Evolutionary conservation across 2,797 vertebrate genomes (phyloP).

Genomic region (Molossus molossus): DNA sequence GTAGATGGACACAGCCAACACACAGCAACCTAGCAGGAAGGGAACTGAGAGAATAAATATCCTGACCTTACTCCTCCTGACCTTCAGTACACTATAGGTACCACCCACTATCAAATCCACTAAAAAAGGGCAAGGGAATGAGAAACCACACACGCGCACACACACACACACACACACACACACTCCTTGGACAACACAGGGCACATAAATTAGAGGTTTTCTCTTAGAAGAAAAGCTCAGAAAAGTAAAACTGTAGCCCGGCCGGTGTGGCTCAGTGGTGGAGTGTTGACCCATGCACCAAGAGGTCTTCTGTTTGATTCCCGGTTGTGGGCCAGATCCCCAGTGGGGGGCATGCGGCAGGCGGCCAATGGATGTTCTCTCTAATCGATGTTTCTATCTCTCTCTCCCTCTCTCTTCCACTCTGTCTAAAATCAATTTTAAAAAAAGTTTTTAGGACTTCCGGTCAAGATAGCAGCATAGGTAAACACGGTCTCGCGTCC

Average conservation of each 20-base stretch:
- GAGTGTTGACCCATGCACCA: no score
- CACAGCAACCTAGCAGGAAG: conserved; percentile 7
- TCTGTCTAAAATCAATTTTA: no score
- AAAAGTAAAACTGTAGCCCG: conserved; percentile 11
- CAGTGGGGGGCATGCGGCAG: no score
- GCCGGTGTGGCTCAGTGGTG: no score
- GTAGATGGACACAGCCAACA: neutral
- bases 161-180: neutral
- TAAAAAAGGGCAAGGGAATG: neutral
- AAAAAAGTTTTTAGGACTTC: no score
- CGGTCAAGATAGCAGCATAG: no score
- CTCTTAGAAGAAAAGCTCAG: conserved; percentile 23
- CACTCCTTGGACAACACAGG: neutral
- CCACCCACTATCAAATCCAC: neutral
- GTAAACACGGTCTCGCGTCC: no score
- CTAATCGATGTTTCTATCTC: no score
- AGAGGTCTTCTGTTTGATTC: no score
- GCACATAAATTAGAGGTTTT: neutral
- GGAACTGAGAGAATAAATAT: neutral
- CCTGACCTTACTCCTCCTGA: neutral
- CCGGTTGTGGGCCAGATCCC: no score
- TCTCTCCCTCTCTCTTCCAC: no score
- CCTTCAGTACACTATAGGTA: neutral
- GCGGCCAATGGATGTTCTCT: no score
- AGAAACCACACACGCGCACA: neutral